phyloP scores from a whole-genome alignment of 2,113 vertebrate genomes.

The Zapus hudsonius region DNA sequence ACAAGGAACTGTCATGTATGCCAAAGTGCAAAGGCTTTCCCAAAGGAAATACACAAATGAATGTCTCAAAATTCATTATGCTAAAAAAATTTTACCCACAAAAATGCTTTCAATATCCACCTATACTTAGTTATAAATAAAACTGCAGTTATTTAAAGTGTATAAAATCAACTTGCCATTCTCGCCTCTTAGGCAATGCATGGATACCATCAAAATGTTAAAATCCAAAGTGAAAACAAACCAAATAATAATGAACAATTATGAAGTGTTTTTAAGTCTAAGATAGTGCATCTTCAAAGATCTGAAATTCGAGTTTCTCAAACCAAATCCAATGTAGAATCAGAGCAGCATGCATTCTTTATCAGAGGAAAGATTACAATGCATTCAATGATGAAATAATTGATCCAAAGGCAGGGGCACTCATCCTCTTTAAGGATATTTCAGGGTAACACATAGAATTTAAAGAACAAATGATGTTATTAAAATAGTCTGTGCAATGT shows the following conservation, averaged over 20 bases:
- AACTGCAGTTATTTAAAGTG: slow-evolving; percentile 80
- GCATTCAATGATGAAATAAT: slow-evolving; percentile 84
- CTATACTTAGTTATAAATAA: slow-evolving; percentile 85
- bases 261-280: slow-evolving; percentile 59
- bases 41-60: slow-evolving; percentile 83
- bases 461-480: slow-evolving; percentile 86
- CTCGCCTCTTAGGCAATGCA: slow-evolving; percentile 84
- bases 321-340: slow-evolving; percentile 84
- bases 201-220: slow-evolving; percentile 72
- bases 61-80: slow-evolving; percentile 81
- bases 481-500: slow-evolving; percentile 88
- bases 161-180: slow-evolving; percentile 83
- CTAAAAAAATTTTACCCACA: slow-evolving; percentile 69
- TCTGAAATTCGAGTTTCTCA: slow-evolving; percentile 82
- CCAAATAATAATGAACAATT: slow-evolving; percentile 76
- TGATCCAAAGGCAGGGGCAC: slow-evolving; percentile 81
- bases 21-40: slow-evolving; percentile 81
- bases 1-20: slow-evolving; percentile 72
- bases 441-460: slow-evolving; percentile 83
- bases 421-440: slow-evolving; percentile 79
- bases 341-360: slow-evolving; percentile 87
- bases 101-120: slow-evolving; percentile 79
- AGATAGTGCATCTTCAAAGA: slow-evolving; percentile 44
- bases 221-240: slow-evolving; percentile 80
- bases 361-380: slow-evolving; percentile 79